These are phyloP conservation scores for Vombatus ursinus DNA, from an alignment of 2,113 vertebrate species.

Conservation along the genomic window DNA sequence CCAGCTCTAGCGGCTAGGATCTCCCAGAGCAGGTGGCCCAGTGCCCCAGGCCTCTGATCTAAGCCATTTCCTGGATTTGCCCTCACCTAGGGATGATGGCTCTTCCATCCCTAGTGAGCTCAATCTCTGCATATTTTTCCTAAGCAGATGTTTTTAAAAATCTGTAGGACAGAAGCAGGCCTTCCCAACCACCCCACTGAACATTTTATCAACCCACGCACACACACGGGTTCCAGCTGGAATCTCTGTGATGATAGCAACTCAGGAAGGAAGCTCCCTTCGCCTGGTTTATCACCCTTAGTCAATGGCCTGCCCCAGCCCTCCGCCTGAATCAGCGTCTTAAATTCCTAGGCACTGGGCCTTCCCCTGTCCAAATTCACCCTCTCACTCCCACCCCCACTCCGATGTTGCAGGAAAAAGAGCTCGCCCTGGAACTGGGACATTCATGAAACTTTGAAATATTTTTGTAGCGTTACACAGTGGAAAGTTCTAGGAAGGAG, in stretches of 20 bases:
- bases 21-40: background rate
- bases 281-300: background rate
- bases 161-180: background rate
- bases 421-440: background rate
- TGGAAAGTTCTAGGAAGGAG: background rate
- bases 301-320: background rate
- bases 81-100: background rate
- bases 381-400: background rate
- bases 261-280: background rate
- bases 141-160: background rate
- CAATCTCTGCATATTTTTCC: background rate
- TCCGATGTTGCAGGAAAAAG: background rate
- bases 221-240: background rate
- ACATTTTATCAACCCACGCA: background rate
- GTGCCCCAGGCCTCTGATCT: background rate
- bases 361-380: background rate
- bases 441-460: background rate
- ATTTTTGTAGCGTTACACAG: background rate
- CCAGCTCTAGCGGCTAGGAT: background rate
- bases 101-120: background rate
- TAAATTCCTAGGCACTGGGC: background rate
- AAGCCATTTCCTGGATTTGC: background rate
- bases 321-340: background rate
- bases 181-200: background rate
- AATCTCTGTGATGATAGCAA: background rate